Base-by-base conservation (phyloP, 1,140 invertebrate species). In the Zaprionus taronus region DNA sequence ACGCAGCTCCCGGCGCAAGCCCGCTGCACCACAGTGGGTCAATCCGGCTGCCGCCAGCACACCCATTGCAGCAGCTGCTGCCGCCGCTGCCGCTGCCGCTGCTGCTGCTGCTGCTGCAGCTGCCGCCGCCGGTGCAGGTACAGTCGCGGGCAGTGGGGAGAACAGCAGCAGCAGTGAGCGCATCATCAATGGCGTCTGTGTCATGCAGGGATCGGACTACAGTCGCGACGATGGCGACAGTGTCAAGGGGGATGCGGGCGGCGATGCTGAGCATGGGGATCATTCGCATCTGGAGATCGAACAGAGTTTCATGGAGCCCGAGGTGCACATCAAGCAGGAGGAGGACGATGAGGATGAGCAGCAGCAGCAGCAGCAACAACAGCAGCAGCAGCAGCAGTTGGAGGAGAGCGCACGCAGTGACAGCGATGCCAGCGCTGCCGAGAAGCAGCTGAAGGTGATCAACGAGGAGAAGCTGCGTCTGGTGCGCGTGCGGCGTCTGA, bases 1-100 rank as follows among this genome's bases (percentile, higher is more conserved):
- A 24, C 67, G 83, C 4, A 87, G 83, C 58, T 93, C 79, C 7
- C 93, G 98, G 69, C 94, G 98, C 67, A 99, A 99, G 94, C 97
- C 98, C 1, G 97, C 97, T 0, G 97, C 98, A 31, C 98, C 98
- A 1, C 98, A 99, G 93, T 99, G 98, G 97, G 98, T 99, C 0
- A 98, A 98, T 93, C 98, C 97, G 3, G 97, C 98, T 61, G 81
- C 47, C 6, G 49, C 72, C 9, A 57, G 70, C 17, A 80, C 84
- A 6, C 64, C 83, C 4, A 79, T 53, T 6, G 64, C 72, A 0
- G 58, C 56, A 7, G 80, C 34, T 2, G 80, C 34, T 2, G 64
- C 22, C 0, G 62, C 34, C 0, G 80, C 58, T 0, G 77, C 47
- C 0, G 55, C 56, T 1, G 53, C 56, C 9, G 73, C 55, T 15